Base-by-base conservation (phyloP, 2,113 vertebrate species). In the Lamprologus sp. region DNA sequence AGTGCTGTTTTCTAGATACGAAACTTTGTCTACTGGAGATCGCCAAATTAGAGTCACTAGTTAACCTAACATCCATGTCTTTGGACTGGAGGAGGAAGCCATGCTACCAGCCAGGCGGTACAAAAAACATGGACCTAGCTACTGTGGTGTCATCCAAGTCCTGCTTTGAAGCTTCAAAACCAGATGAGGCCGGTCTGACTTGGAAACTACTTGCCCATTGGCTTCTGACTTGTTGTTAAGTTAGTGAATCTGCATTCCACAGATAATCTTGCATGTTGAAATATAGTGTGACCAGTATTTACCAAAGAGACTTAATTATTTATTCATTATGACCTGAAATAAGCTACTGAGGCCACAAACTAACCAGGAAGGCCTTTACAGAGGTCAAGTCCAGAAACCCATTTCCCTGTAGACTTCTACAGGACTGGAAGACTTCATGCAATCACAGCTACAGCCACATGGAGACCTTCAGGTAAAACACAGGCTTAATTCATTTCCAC, bases 161-260 rank as follows among this genome's bases (percentile, higher is more conserved):
- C 21, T 28, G 40, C 12, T 28, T 45, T 73, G 68, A 73, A 73
- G 37, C 14, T 10, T 17, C 13, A 21, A 47, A 45, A 28, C 21
- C 68, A 6, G 14, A 28, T 17, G 5, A 26, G 0, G 21, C 0
- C 6, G 0, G 65, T 45, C 37, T 73, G 65, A 73, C 37, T 45
- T 23, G 37, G 68, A 28, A 73, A 73, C 40, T 23, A 47, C 40
- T 2, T 45, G 1, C 21, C 5, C 21, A 73, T 73, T 70, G 13
- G 7, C 37, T 42, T 42, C 65, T 40, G 13, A 73, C 13, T 42
- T 42, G 37, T 70, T 42, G 15, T 15, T 45, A 15, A 73, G 37
- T 73, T 10, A 45, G 21, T 26, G 13, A 73, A 45, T 73, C 40
- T 45, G 68, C 40, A 28, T 28, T 28, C 9, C 68, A 42, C 37